A percentile compares a stretch with the other conserved stretches of the same genome.
phyloP scores from a whole-genome alignment of 2,797 vertebrate genomes.

The Discoglossus pictus region DNA sequence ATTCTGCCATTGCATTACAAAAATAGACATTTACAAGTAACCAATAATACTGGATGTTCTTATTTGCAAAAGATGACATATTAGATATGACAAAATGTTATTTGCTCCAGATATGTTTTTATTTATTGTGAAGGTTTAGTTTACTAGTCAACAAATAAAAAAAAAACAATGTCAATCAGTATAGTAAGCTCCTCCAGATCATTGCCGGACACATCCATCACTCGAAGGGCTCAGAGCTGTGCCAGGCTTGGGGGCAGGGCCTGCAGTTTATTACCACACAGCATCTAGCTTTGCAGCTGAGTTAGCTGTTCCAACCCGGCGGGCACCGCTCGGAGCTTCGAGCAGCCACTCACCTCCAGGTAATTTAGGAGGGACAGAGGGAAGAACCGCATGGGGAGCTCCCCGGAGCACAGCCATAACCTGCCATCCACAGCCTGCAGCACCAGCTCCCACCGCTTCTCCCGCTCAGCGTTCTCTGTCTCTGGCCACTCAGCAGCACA shows the following conservation, averaged over 20 bases:
- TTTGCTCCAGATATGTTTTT: too few species aligned
- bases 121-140: too few species aligned
- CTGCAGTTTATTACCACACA: constrained; percentile 80
- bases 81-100: too few species aligned
- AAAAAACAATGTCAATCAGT: too few species aligned
- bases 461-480: constrained; percentile 76
- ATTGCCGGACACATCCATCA: constrained; percentile 88
- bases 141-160: too few species aligned
- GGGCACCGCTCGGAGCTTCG: constrained; percentile 78
- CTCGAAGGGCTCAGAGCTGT: constrained; percentile 70
- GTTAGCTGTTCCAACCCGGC: constrained; percentile 76
- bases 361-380: constrained; percentile 80
- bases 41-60: too few species aligned
- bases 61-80: too few species aligned
- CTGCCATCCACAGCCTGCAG: constrained; percentile 76
- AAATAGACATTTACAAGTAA: too few species aligned
- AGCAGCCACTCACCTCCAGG: constrained; percentile 88
- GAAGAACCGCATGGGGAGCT: constrained; percentile 69
- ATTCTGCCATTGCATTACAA: too few species aligned
- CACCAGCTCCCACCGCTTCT: constrained; percentile 84
- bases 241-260: constrained; percentile 70
- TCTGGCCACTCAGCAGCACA: constrained; percentile 80
- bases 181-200: constrained; percentile 74
- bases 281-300: constrained; percentile 82
- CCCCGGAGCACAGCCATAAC: constrained; percentile 61